Base-by-base conservation (phyloP, 2,888 invertebrate genomes). In the Tipula unca region DNA sequence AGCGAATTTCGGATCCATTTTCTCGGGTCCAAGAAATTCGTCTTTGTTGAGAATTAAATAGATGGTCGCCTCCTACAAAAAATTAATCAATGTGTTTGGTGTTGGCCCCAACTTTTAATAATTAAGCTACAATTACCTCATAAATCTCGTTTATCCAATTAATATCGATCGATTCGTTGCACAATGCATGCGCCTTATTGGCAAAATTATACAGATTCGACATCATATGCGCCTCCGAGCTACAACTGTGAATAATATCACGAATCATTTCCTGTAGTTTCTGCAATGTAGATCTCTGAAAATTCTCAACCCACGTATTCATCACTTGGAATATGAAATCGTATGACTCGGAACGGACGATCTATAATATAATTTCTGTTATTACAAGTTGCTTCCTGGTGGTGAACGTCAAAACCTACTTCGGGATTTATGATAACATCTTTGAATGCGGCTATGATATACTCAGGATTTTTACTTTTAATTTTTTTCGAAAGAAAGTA, bases 381-480 rank as follows among this genome's bases (percentile, higher is more conserved):
- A 82, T 82, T 29, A 82, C 14, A 32, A 82, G 10, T 82, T 10
- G 82, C n/a, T n/a, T 8, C 42, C 17, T 29, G 29, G 29, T 13
- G 10, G 3, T 82, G 10, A 32, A 39, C 10, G 2, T 8, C 25
- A 83, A 0, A 17, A 35, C 83, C n/a, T 83, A 83, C 83, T 35
- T 83, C 83, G 3, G 83, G 83, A 83, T 83, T 83, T 32, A 83
- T 83, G n/a, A 83, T 83, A 32, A 83, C 83, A 83, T 83, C 83
- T 83, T 83, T 83, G 17, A 83, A 83, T 8, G 83, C 29, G 0
- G 83, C 83, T 4, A 83, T 83, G 1, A 83, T 83, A 10, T 83
- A 83, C 8, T 83, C 83, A 6, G 83, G 83, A 83, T 83, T 83
- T 83, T 35, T 29, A 83, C 83, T 83, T 83, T 83, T 83, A 83